A percentile compares a stretch with the other conserved stretches of the same genome.
phyloP scores from a whole-genome alignment of 2,888 invertebrate genomes.

The Uloborus plumipes region DNA sequence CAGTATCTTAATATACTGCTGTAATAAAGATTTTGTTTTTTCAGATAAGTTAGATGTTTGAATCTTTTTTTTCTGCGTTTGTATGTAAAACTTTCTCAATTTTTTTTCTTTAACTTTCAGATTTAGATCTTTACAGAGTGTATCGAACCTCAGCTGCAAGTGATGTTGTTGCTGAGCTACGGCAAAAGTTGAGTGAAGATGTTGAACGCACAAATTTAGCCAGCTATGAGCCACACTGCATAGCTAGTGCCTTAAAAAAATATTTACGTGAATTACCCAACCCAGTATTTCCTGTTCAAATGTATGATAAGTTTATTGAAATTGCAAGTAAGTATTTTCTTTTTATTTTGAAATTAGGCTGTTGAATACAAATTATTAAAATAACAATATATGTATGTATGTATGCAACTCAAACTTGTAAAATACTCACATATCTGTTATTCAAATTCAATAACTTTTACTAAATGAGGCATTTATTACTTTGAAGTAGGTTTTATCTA shows the following conservation, averaged over 20 bases:
- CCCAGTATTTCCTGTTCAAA: slow-evolving; percentile 81
- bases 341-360: too few relatives aligned
- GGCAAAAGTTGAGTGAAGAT: slow-evolving; percentile 72
- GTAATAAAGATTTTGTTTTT: neutral
- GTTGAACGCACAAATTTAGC: slow-evolving; percentile 69
- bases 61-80: too few relatives aligned
- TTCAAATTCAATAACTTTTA: too few relatives aligned
- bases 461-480: too few relatives aligned
- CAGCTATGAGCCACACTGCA: slow-evolving; percentile 74
- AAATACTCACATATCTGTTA: too few relatives aligned
- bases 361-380: too few relatives aligned
- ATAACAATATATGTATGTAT: too few relatives aligned
- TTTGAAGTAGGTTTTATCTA: too few relatives aligned
- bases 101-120: slow-evolving; percentile 26
- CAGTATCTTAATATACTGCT: neutral
- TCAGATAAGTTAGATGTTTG: neutral
- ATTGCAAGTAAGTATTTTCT: slow-evolving; percentile 71
- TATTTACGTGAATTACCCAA: slow-evolving; percentile 82
- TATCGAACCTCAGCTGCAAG: slow-evolving; percentile 78
- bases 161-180: slow-evolving; percentile 76
- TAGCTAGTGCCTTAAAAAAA: slow-evolving; percentile 79
- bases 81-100: neutral
- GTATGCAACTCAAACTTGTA: too few relatives aligned
- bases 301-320: slow-evolving; percentile 80
- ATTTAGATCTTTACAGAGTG: slow-evolving; percentile 78